A percentile compares a stretch with the other conserved stretches of the same genome.
Conservation (phyloP, 2,797 vertebrate genomes). For the Lepus townsendii region DNA sequence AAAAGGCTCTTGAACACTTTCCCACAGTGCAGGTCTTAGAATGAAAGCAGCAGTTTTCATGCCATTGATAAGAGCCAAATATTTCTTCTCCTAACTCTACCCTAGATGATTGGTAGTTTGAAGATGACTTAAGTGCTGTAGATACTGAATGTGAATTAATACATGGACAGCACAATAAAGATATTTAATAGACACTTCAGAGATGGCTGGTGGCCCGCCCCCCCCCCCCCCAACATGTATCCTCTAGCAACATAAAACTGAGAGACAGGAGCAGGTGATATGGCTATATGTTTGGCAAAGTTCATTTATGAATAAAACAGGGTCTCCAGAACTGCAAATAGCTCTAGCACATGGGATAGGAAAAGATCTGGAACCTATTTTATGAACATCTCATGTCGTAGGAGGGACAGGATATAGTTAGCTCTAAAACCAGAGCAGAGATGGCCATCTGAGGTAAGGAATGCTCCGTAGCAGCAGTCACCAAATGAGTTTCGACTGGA, state of each 20-base stretch:
- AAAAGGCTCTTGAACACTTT: not conserved
- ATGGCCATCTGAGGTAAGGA: not conserved
- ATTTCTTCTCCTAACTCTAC: not conserved
- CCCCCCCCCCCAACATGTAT: not conserved
- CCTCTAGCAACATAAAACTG: not conserved
- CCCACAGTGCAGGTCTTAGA: not conserved
- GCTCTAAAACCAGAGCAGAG: not conserved
- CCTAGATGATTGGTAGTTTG: not conserved
- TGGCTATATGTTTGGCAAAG: not conserved
- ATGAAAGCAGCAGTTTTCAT: not conserved
- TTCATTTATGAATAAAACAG: not conserved
- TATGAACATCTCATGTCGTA: not conserved
- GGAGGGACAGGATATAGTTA: not conserved
- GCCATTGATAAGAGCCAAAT: not conserved
- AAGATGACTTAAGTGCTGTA: too few species aligned
- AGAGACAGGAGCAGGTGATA: not conserved
- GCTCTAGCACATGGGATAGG: not conserved
- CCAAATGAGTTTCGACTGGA: not conserved
- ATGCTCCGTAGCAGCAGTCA: accelerated
- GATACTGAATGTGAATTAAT: not conserved
- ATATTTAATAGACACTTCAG: not conserved
- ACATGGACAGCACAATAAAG: not conserved
- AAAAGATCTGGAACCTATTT: slow-evolving; percentile 34
- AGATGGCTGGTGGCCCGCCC: not conserved
- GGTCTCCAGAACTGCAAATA: not conserved